These are phyloP conservation scores for Caenorhabditis inopinata DNA, from an alignment of 1,140 invertebrate species.

Conservation along the genomic window DNA sequence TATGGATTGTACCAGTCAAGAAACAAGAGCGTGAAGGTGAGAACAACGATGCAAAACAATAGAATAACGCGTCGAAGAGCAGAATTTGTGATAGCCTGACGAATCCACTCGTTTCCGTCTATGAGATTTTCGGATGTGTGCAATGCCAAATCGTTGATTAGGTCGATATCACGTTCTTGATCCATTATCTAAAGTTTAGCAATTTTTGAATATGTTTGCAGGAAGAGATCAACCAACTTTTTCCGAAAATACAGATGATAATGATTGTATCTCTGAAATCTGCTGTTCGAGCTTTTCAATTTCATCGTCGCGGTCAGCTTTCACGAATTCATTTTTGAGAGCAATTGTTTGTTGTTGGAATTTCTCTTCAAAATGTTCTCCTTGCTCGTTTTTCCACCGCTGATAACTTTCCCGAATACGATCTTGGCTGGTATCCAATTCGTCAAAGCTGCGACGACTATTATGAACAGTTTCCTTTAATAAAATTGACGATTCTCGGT, in stretches of 20 bases:
- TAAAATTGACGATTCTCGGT: neutral
- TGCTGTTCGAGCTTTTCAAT: constrained; percentile 3
- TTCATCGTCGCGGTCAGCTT: neutral
- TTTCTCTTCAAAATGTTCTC: neutral
- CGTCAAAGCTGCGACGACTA: neutral
- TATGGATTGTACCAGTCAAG: constrained; percentile 97
- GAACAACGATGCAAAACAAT: constrained; percentile 88
- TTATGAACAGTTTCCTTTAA: neutral
- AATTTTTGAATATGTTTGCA: no score
- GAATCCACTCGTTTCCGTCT: constrained; percentile 92
- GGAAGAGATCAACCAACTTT: neutral
- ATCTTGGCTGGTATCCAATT: neutral
- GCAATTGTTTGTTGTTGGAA: neutral
- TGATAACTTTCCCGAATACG: neutral
- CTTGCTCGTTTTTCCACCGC: neutral
- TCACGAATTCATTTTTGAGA: neutral
- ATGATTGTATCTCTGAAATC: neutral
- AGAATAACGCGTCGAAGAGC: constrained; percentile 89
- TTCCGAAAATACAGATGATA: neutral
- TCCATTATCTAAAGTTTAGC: constrained; percentile 51
- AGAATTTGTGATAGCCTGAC: constrained; percentile 76
- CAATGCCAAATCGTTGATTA: constrained; percentile 81
- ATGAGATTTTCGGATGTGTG: constrained; percentile 90
- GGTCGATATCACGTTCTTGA: constrained; percentile 84
- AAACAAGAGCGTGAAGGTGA: constrained; percentile 91